Conservation (phyloP, 2,797 vertebrate genomes). For the Cebuella pygmaea region DNA sequence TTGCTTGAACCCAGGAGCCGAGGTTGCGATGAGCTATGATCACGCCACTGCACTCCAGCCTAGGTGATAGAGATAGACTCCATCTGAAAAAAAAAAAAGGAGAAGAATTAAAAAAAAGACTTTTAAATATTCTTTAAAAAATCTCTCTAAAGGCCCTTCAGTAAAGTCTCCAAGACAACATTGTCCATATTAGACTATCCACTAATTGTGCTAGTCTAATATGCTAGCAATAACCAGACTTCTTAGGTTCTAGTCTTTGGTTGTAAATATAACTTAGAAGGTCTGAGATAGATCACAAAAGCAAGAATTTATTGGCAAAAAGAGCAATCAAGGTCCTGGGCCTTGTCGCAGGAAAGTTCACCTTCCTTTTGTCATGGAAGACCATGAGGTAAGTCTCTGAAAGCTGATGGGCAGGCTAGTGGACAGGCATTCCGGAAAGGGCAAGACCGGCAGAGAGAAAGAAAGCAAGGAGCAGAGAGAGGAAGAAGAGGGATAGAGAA, state of each 20-base stretch:
- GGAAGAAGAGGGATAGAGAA: background rate
- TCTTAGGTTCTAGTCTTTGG: background rate
- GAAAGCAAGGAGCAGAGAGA: background rate
- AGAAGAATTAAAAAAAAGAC: background rate
- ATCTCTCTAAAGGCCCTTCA: background rate
- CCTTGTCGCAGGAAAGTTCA: background rate
- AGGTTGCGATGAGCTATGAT: background rate
- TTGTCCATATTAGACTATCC: background rate
- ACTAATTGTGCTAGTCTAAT: slow-evolving; percentile 53
- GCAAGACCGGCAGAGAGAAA: background rate
- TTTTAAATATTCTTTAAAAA: slow-evolving; percentile 22
- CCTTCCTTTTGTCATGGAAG: background rate
- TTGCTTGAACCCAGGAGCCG: background rate
- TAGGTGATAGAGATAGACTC: background rate
- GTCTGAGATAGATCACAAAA: background rate
- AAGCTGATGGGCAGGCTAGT: background rate
- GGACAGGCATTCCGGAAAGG: background rate
- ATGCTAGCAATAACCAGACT: background rate
- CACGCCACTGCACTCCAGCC: background rate
- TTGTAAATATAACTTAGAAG: slow-evolving; percentile 47
- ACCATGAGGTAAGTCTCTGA: background rate
- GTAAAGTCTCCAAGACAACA: background rate
- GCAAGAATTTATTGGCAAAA: background rate
- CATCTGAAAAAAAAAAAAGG: background rate
- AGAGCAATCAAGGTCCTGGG: background rate